Evolutionary conservation across 2,113 vertebrate species (phyloP).

Genomic region (Corvus cornix): DNA sequence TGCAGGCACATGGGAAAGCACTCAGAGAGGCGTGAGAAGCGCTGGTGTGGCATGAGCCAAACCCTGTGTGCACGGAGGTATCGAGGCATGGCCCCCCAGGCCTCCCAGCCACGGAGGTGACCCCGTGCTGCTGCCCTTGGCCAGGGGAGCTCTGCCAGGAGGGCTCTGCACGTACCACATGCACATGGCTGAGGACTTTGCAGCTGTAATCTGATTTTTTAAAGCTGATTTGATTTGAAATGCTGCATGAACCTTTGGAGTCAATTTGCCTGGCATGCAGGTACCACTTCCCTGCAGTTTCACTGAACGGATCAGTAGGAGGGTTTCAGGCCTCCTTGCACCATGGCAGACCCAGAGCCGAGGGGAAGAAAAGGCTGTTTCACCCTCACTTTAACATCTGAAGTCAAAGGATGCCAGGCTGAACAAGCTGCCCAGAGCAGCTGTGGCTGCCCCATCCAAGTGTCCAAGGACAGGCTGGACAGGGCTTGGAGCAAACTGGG

Average conservation of each 20-base stretch:
- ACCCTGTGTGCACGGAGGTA: not conserved
- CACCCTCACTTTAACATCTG: not conserved
- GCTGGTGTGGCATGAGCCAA: accelerated
- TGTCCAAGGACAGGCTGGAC: not conserved
- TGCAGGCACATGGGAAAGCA: accelerated
- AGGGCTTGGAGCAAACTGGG: not conserved
- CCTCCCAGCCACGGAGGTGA: accelerated
- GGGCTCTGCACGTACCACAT: not conserved
- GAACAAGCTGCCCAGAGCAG: not conserved
- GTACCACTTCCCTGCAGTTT: not conserved
- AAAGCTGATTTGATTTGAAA: not conserved
- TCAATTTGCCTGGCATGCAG: not conserved
- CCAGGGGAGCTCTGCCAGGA: not conserved
- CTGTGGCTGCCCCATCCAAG: not conserved
- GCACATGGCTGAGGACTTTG: not conserved
- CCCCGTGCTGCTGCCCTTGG: not conserved
- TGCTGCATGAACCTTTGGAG: not conserved
- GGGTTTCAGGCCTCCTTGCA: not conserved
- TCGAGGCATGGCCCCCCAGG: not conserved
- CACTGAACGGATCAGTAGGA: accelerated
- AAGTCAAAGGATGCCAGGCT: not conserved
- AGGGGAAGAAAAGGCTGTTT: not conserved
- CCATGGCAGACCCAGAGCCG: accelerated
- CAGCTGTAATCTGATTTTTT: not conserved
- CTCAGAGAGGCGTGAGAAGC: not conserved